These are phyloP conservation scores for Heliothis peltigera DNA, from an alignment of 2,888 invertebrate species.

Conservation along the genomic window DNA sequence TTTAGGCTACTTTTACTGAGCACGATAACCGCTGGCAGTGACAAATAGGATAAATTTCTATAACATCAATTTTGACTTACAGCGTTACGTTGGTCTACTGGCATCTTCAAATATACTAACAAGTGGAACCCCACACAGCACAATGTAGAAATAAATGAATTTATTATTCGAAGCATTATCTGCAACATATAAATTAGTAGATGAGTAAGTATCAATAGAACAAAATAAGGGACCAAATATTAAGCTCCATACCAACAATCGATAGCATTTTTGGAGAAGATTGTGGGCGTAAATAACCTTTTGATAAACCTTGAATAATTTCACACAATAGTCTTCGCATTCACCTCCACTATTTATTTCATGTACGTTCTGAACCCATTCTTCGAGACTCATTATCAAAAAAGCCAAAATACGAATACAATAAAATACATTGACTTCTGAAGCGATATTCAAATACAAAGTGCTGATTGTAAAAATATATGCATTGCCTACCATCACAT, in stretches of 20 bases:
- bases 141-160: neutral
- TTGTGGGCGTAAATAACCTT: constrained; percentile 6
- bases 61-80: constrained; percentile 1
- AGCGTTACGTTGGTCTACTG: neutral
- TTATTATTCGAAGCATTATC: constrained; percentile 1
- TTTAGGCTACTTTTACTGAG: too few relatives aligned
- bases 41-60: too few relatives aligned
- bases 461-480: neutral
- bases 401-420: neutral
- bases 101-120: neutral
- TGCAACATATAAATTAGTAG: neutral
- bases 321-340: constrained; percentile 4
- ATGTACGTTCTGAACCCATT: constrained; percentile 1
- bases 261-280: constrained; percentile 1
- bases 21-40: too few relatives aligned
- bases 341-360: neutral
- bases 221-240: neutral
- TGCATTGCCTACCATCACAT: neutral
- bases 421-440: constrained; percentile 12
- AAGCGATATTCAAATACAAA: neutral
- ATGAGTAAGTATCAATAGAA: neutral
- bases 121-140: neutral
- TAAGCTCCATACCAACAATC: constrained; percentile 7
- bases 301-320: constrained; percentile 7
- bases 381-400: constrained; percentile 9